These are phyloP conservation scores for Choloepus hoffmanni DNA, from an alignment of 2,113 vertebrate genomes.

Conservation along the genomic window DNA sequence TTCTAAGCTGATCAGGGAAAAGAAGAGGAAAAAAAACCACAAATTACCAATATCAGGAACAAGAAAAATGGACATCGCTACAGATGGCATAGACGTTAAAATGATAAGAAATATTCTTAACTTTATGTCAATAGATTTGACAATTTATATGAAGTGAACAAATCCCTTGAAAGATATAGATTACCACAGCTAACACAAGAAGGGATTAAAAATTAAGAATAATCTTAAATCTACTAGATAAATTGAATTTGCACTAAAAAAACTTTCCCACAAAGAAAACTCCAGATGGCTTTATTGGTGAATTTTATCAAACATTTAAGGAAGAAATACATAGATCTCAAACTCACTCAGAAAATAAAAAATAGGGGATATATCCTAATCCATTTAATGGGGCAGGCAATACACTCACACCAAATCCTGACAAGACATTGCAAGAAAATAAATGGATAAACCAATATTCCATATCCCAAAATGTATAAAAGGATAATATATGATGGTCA, in stretches of 20 bases:
- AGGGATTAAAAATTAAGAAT: neutral
- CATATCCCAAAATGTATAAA: neutral
- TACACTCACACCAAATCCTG: fast-evolving
- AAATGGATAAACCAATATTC: no score
- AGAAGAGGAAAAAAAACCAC: neutral
- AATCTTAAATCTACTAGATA: neutral
- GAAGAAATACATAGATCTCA: neutral
- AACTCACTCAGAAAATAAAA: neutral
- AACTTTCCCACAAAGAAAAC: neutral
- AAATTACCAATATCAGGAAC: neutral
- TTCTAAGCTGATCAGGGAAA: neutral
- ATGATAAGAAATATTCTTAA: neutral
- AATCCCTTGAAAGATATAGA: neutral
- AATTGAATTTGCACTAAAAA: neutral
- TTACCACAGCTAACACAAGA: neutral
- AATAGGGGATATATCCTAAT: fast-evolving
- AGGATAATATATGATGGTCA: no score
- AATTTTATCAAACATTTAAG: neutral
- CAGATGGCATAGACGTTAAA: neutral
- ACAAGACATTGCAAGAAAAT: neutral
- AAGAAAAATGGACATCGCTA: neutral
- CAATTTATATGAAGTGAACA: neutral
- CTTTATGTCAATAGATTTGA: neutral
- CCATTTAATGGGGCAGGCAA: no score
- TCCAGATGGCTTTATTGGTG: neutral